Conservation (phyloP, 2,113 vertebrate species). For the Phycodurus eques region DNA sequence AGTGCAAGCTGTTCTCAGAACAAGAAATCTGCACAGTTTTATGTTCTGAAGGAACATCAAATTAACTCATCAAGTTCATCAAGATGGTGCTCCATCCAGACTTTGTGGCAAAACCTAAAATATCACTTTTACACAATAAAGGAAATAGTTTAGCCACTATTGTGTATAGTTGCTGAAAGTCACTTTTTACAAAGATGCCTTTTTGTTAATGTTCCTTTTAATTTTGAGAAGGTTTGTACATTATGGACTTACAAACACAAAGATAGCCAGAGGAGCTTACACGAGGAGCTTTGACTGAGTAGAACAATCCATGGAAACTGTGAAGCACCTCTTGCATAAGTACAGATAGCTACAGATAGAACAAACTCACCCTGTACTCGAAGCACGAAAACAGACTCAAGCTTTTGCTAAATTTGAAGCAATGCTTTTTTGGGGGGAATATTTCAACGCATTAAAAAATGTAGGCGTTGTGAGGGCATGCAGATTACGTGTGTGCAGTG, state of each 20-base stretch:
- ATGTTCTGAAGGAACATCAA: neutral
- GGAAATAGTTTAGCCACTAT: neutral
- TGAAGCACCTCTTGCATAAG: neutral
- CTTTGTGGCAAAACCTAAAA: no score
- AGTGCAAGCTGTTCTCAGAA: neutral
- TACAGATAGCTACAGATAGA: neutral
- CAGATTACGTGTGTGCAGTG: slow-evolving; percentile 4
- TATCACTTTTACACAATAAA: no score
- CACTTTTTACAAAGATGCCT: neutral
- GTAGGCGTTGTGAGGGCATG: neutral
- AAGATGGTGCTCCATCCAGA: no score
- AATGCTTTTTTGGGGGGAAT: neutral
- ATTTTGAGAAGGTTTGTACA: neutral
- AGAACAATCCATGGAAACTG: neutral
- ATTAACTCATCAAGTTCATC: neutral
- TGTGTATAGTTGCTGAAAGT: neutral
- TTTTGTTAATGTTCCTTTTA: neutral
- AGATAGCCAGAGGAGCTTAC: neutral
- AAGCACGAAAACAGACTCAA: neutral
- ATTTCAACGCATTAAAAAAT: neutral
- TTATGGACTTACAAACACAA: neutral
- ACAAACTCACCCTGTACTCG: neutral
- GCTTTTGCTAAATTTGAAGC: neutral
- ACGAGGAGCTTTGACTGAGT: neutral
- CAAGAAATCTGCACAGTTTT: neutral